Evolutionary conservation across 2,888 invertebrate genomes (phyloP), one percentile per base, ranked within the genome.

Genomic region (Amaurobius ferox): DNA sequence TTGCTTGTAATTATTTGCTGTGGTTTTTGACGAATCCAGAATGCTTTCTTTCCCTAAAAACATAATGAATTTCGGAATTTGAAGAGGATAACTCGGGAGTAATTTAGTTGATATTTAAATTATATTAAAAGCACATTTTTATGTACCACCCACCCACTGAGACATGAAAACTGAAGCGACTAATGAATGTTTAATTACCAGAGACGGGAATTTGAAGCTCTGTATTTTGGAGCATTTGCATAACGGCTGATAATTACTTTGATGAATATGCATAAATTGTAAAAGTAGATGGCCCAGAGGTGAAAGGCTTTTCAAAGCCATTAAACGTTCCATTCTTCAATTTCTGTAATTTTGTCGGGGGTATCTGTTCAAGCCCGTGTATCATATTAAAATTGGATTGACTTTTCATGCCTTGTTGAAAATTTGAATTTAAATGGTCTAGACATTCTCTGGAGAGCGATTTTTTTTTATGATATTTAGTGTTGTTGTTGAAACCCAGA

Each of bases 211-310:
- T 55, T 55, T 55, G 23, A 23, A 23, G 23, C 55, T 23, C 3
- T 55, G 55, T 16, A 23, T 23, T 55, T 55, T 55, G 55, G 23
- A 23, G 6, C 23, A 55, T 55, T 55, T 23, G 55, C 55, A 55
- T 55, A 55, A 55, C 19, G 19, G 23, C 5, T 6, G 55, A 1
- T 55, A 23, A 19, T 23, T 55, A 55, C 55, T 55, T 55, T 23
- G 23, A 55, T 55, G 55, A 55, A 55, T 55, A 55, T 55, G 55
- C 55, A 55, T 55, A 55, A 55, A 55, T 16, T 55, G 55, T 55
- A 55, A 23, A 13, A 55, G 55, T 23, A 55, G 3, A 44, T 44
- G 6, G 44, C 44, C 44, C 16, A 16, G 16, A 44, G 44, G 44
- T 44, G 6, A 11, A 55, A 23, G 55, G 7, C 23, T 23, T n/a